Base-by-base conservation (phyloP, 2,888 invertebrate species). In the Drosophila pseudotalamancana region DNA sequence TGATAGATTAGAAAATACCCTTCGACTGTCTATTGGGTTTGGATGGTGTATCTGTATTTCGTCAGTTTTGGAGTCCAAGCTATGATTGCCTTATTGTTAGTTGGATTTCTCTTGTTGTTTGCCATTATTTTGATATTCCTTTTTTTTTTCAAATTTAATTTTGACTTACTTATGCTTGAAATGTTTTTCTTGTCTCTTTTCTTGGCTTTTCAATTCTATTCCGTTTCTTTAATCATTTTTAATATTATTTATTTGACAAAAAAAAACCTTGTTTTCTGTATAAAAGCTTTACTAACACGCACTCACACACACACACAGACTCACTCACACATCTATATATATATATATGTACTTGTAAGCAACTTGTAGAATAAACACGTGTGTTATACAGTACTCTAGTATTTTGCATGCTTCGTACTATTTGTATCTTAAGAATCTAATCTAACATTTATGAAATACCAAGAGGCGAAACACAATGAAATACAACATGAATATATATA, bases 331-430 rank as follows among this genome's bases (percentile, higher is more conserved):
- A 8, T 19, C n/a, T 27, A 35, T 29, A 56, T 34, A 12, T 18
- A 2, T 42, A 29, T 59, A 45, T 23, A 35, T 34, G n/a, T 27
- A 49, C 25, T 25, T 27, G 25, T 25, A 49, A 23, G 46, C 43
- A 59, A 59, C 60, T 29, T 19, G 40, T 57, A 56, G 57, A 1
- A 27, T 2, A 8, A 12, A 21, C 18, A 18, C 23, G 14, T 35
- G n/a, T 27, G 12, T 3, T 14, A 21, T 27, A 56, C 12, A 11
- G 16, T 42, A 25, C 11, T 42, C 6, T 45, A 49, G 37, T 45
- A 39, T 29, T 48, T 27, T 12, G 69, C 70, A 72, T 69, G 74
- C n/a, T 48, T 14, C 21, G 12, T 50, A 55, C 34, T 55, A 48
- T 35, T 18, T 12, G 6, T 27, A 35, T 31, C 31, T 32, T 23